Percentiles rank a stretch among this genome's conserved stretches.
Evolutionary conservation across 2,797 vertebrate genomes (phyloP).

Genomic region (Falco naumanni): DNA sequence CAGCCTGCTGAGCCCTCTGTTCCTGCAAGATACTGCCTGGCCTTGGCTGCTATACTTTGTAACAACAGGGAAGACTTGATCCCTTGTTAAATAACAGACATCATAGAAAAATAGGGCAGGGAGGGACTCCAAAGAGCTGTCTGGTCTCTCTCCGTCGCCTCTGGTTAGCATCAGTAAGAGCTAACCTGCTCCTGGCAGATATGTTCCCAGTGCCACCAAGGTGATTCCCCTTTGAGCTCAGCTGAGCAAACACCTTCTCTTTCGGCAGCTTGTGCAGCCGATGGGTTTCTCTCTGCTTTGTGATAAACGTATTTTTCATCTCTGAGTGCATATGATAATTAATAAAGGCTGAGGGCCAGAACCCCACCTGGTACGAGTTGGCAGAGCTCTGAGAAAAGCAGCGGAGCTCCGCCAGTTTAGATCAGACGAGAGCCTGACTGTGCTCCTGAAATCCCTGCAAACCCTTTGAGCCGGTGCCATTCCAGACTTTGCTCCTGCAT

Average conservation of each 20-base stretch:
- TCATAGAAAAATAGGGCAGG: constrained; percentile 11
- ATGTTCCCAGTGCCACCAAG: background rate
- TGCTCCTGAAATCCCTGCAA: background rate
- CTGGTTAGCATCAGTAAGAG: background rate
- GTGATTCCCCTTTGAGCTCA: background rate
- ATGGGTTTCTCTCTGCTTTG: background rate
- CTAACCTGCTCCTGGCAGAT: background rate
- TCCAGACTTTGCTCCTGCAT: background rate
- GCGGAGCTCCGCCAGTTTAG: background rate
- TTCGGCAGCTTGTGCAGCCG: background rate
- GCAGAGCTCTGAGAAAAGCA: background rate
- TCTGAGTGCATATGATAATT: constrained; percentile 12
- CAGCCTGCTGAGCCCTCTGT: background rate
- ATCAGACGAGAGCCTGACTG: background rate
- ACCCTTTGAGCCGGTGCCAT: background rate
- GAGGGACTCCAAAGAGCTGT: background rate
- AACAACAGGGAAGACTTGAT: background rate
- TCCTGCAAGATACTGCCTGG: background rate
- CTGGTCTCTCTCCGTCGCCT: background rate
- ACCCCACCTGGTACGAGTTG: background rate
- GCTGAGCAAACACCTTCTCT: background rate
- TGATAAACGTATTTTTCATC: constrained; percentile 25
- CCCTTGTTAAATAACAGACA: constrained; percentile 8
- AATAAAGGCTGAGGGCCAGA: constrained; percentile 15
- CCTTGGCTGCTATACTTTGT: background rate